Evolutionary conservation across 2,888 invertebrate genomes (phyloP), one percentile per base, ranked within the genome.

Genomic region (Hypsopygia costalis): DNA sequence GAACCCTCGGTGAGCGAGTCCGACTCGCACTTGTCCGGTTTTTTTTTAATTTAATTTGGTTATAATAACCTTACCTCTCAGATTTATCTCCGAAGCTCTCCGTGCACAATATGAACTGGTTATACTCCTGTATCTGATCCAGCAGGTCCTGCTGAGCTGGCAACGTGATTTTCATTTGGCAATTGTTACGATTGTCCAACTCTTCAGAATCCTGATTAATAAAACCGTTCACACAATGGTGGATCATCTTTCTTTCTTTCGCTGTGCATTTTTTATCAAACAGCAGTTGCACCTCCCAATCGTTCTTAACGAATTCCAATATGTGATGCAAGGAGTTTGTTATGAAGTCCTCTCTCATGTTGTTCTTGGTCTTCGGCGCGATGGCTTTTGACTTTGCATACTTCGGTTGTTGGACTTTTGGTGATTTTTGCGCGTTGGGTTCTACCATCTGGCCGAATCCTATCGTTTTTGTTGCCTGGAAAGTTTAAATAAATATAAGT

Each of bases 261-360:
- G 25, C 1, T 25, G 25, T 21, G 3, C 33, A 36, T 1, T 30
- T 42, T 0, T 39, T 22, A 4, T 76, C 79, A 11, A 81, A 81
- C 0, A 58, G 41, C 0, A 80, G 25, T 30, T 73, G 72, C 0
- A 59, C 34, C 30, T 73, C 61, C 0, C 43, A 38, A 27, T 80
- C 74, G 34, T 79, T 70, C 34, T 59, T 64, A 0, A 79, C 67
- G n/a, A 81, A 82, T 1, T 72, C 69, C 11, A 68, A 49, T 0
- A 81, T 55, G n/a, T 51, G 34, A 0, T 52, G 40, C 0, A 81
- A 48, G 0, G 68, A 45, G 31, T 79, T 78, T 0, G 56, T 59
- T 0, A 53, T 51, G 35, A 70, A 74, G 27, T 57, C 43, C 4
- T 45, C 9, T 21, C 31, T 44, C 10, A 11, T 0, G 28, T 28